Conservation (phyloP, 2,113 vertebrate genomes). For the Otus sunia region DNA sequence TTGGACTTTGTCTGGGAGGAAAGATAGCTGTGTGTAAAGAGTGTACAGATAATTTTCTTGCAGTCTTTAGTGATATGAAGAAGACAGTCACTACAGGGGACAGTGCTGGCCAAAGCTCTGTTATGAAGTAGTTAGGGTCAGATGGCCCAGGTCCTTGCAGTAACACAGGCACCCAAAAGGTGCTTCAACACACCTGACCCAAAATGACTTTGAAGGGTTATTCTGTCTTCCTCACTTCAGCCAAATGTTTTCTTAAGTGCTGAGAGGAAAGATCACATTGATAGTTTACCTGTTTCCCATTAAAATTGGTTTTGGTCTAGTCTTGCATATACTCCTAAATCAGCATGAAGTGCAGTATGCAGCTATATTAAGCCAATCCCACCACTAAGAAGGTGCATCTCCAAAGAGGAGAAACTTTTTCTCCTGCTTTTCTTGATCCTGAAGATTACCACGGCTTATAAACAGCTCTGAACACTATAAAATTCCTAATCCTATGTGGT, state of each 20-base stretch:
- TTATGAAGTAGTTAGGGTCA: neutral
- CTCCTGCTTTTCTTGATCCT: neutral
- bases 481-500: neutral
- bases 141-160: neutral
- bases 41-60: neutral
- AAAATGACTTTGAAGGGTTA: neutral
- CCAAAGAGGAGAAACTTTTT: neutral
- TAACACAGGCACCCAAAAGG: neutral
- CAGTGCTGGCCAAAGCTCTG: neutral
- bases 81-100: no score
- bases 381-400: neutral
- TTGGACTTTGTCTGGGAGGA: neutral
- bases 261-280: neutral
- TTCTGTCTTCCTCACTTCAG: neutral
- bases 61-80: neutral
- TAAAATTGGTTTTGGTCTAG: neutral
- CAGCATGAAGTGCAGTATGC: neutral
- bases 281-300: neutral
- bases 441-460: neutral
- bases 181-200: neutral
- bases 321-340: neutral
- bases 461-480: neutral
- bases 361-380: neutral
- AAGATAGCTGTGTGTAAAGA: neutral
- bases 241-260: neutral